Evolutionary conservation across 2,888 invertebrate genomes (phyloP).

Genomic region (Ophion ellenae): DNA sequence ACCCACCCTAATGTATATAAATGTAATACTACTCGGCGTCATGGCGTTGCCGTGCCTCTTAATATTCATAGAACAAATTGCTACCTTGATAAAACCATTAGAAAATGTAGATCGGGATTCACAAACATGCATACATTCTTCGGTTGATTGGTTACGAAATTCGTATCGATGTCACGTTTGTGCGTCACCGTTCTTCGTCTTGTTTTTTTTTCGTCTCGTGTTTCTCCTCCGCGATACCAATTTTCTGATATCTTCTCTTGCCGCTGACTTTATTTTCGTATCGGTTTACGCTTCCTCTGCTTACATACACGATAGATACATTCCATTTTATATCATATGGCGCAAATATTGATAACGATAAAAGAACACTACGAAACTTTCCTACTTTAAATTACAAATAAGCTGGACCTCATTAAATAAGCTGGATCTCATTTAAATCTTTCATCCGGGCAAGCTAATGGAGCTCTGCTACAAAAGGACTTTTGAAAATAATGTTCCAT

Average conservation of each 20-base stretch:
- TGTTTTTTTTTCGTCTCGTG: constrained; percentile 21
- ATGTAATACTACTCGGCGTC: too few species aligned
- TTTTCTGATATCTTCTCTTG: background rate
- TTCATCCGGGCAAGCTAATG: too few species aligned
- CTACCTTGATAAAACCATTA: too few species aligned
- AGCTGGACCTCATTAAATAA: too few species aligned
- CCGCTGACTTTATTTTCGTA: background rate
- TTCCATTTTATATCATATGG: background rate
- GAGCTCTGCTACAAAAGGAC: too few species aligned
- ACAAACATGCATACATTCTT: constrained; percentile 11
- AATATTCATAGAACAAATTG: too few species aligned
- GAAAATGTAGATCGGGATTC: constrained; percentile 8
- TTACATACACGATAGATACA: background rate
- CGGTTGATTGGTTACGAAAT: background rate
- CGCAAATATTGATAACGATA: background rate
- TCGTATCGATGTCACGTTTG: constrained; percentile 43
- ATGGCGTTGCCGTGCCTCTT: too few species aligned
- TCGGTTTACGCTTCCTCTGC: constrained; percentile 8
- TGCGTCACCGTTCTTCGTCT: constrained; percentile 34
- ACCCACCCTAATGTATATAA: too few species aligned
- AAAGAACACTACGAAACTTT: too few species aligned
- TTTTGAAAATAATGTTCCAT: too few species aligned
- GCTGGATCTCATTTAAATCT: too few species aligned
- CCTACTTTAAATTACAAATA: too few species aligned
- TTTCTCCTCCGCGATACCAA: background rate